Evolutionary conservation across 1,140 invertebrate species (phyloP), one percentile per base, ranked within the genome.

Genomic region (Agrypnia vestita): DNA sequence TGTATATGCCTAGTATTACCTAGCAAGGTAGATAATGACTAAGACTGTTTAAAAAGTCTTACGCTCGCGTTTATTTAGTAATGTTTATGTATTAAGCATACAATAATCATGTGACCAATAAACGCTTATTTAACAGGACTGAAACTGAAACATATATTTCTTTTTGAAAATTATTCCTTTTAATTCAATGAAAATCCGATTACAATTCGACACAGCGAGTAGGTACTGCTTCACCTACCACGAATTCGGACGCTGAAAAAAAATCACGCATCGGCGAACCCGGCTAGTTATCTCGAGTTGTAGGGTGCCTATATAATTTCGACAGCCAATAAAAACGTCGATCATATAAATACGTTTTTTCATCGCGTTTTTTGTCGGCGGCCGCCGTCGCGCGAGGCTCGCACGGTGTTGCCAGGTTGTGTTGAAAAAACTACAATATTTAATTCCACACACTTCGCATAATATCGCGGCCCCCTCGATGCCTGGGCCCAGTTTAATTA

Each of bases 331-430:
- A 71, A 71, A 71, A 51, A 71, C 19, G 46, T 25, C 19, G 67
- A 71, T 53, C 67, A 25, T 71, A 71, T 71, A 47, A 64, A 64
- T 25, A 64, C n/a, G 17, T 62, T 62, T 62, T 62, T 62, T 51
- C 47, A 35, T 35, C 47, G 17, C 19, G 9, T 51, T 71, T 71
- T 71, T 71, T 21, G 4, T 47, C 4, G 49, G 21, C 19, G 46
- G 44, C 49, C 15, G 15, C 17, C 47, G 47, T 53, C 47, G 13
- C 46, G 67, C 67, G 47, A 53, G 25, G 3, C 35, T 15, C 46
- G 46, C 19, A 13, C 35, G 15, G 67, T 49, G 67, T 71, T 71
- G 67, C 67, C 67, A 71, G 67, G n/a, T 71, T 69, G 25, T 25
- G 17, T 13, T 53, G 25, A 62, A 62, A 71, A 71, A 21, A 51